Percentiles rank a stretch among this genome's conserved stretches.
Evolutionary conservation across 1,140 invertebrate species (phyloP).

Genomic region (Lucilia sericata): DNA sequence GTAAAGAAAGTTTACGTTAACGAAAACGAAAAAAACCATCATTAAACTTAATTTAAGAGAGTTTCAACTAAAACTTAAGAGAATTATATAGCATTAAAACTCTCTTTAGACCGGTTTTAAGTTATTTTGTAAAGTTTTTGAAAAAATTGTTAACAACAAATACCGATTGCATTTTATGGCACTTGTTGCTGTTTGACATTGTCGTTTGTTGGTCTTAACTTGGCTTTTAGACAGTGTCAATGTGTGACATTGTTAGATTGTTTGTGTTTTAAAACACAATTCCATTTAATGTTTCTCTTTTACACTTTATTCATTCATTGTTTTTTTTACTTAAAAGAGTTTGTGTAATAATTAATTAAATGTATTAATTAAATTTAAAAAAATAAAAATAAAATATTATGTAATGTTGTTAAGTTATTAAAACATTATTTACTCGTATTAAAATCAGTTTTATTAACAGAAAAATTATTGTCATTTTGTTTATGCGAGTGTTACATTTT

Average conservation of each 20-base stretch:
- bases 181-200: neutral
- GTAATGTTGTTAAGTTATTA: too few species aligned
- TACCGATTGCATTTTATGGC: neutral
- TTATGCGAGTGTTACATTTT: too few species aligned
- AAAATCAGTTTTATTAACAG: too few species aligned
- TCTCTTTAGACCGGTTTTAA: neutral
- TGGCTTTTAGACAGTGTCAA: neutral
- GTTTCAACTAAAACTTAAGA: neutral
- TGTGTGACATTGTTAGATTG: neutral
- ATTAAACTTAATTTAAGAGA: neutral
- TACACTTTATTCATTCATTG: neutral
- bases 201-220: neutral
- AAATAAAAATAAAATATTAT: too few species aligned
- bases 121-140: neutral
- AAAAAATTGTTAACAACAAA: neutral
- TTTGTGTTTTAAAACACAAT: neutral
- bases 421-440: too few species aligned
- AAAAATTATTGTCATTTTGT: too few species aligned
- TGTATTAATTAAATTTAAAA: too few species aligned
- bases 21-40: neutral
- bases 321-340: neutral
- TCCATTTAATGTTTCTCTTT: neutral
- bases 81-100: neutral
- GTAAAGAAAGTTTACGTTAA: neutral
- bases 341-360: too few species aligned